Base-by-base conservation (phyloP, 2,113 vertebrate genomes). In the Picathartes gymnocephalus region DNA sequence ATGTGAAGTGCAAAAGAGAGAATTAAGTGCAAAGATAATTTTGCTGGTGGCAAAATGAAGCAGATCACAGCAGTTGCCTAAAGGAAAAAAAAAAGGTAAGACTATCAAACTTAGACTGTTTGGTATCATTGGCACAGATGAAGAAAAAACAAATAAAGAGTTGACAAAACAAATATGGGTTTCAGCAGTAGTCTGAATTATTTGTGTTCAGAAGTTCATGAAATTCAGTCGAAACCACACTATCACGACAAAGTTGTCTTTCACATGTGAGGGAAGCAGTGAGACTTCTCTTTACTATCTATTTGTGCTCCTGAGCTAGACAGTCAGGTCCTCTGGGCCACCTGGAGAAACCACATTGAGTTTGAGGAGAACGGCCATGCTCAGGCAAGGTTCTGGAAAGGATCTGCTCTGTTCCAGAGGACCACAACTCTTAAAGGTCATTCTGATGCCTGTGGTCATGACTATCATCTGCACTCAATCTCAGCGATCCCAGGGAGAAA, bases 401-500 rank as follows among this genome's bases (percentile, higher is more conserved):
- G 42, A 72, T 51, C 50, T 80, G 53, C 51, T 81, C 17, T 82
- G 20, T 58, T 50, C 12, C 58, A 66, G 37, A 83, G 64, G 22
- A 64, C 10, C 1, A 2, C 15, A 70, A 10, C 28, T 45, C 28
- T 76, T 91, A 97, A 73, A 97, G 95, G 30, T 98, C 96, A 25
- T 93, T 16, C 44, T 93, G 66, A 45, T 94, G 84, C 20, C 76
- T 22, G 33, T 97, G 91, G 27, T 92, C 83, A 27, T 81, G 81
- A 35, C 47, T 68, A 24, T n/a, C 44, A 56, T 31, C 61, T 4
- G 10, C 79, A 96, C 98, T 96, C 96, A 91, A 24, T 95, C 95
- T 92, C 37, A 98, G 98, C 1, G 92, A 92, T 27, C 98, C 98
- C 96, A 99, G 97, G 53, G 98, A 99, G 92, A 99, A 99, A 86